Percentiles rank a stretch among this genome's conserved stretches.
phyloP scores from a whole-genome alignment of 2,888 invertebrate species.

The Drosophila robusta region DNA sequence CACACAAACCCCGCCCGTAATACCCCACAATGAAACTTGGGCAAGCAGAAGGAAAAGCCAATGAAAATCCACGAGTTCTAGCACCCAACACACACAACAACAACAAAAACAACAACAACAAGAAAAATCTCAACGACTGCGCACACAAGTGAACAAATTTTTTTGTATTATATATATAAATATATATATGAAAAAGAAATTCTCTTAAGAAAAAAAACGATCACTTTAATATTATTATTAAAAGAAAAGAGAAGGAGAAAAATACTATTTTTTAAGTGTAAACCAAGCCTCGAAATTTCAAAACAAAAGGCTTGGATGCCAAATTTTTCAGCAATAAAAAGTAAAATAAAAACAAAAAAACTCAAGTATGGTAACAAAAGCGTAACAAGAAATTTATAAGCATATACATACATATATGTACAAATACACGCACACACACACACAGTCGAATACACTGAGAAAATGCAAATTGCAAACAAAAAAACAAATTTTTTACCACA shows the following conservation, averaged over 20 bases:
- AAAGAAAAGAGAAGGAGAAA: constrained; percentile 28
- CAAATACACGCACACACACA: constrained; percentile 34
- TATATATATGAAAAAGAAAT: constrained; percentile 9
- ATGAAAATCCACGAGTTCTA: constrained; percentile 39
- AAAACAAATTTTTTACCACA: constrained; percentile 4
- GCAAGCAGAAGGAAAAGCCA: constrained; percentile 19
- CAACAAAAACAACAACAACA: constrained; percentile 32
- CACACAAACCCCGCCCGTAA: constrained; percentile 26
- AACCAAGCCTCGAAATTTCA: constrained; percentile 67
- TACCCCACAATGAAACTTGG: constrained; percentile 10
- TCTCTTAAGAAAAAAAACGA: constrained; percentile 35
- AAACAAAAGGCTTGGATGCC: constrained; percentile 63
- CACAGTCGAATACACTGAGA: constrained; percentile 32
- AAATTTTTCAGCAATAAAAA: constrained; percentile 74
- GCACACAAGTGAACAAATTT: constrained; percentile 75
- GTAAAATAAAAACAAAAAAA: constrained; percentile 18
- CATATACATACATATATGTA: constrained; percentile 37
- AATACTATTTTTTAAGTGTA: constrained; percentile 74
- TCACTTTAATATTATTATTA: constrained; percentile 32
- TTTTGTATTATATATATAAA: constrained; percentile 68
- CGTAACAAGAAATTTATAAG: constrained; percentile 60
- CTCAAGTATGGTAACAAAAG: constrained; percentile 28
- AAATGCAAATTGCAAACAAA: constrained; percentile 15
- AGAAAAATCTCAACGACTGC: constrained; percentile 76
- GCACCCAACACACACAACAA: constrained; percentile 35